Conservation (phyloP, 2,888 invertebrate species). For the Cryptocephalus moraei region DNA sequence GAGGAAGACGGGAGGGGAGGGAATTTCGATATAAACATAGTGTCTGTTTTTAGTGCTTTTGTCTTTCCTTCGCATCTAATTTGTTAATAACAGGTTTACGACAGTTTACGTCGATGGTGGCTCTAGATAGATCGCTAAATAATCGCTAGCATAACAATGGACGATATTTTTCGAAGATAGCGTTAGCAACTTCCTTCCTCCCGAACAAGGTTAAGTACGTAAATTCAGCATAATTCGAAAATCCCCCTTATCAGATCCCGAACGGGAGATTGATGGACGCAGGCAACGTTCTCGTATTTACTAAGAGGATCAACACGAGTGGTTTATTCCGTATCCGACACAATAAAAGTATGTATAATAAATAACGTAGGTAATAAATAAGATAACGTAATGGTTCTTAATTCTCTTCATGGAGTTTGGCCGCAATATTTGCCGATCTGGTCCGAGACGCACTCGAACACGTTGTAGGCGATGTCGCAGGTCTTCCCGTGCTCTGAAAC, state of each 20-base stretch:
- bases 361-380: neutral
- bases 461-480: conserved; percentile 67
- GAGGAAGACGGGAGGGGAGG: no score
- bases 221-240: conserved; percentile 5
- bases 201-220: conserved; percentile 14
- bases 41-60: no score
- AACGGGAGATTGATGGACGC: no score
- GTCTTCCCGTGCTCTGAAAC: conserved; percentile 57
- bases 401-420: conserved; percentile 29
- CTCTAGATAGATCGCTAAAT: conserved; percentile 3
- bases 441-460: conserved; percentile 71
- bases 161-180: conserved; percentile 13
- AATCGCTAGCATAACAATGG: conserved; percentile 15
- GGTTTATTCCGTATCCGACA: neutral
- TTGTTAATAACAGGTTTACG: no score
- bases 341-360: neutral
- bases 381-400: neutral
- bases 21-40: no score
- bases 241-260: no score
- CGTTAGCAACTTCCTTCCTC: conserved; percentile 12
- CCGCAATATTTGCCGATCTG: conserved; percentile 66
- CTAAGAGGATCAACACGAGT: neutral
- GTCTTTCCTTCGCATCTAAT: no score
- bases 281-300: no score
- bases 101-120: no score